Evolutionary conservation across 2,888 invertebrate species (phyloP).

Genomic region (Mythimna pallens): DNA sequence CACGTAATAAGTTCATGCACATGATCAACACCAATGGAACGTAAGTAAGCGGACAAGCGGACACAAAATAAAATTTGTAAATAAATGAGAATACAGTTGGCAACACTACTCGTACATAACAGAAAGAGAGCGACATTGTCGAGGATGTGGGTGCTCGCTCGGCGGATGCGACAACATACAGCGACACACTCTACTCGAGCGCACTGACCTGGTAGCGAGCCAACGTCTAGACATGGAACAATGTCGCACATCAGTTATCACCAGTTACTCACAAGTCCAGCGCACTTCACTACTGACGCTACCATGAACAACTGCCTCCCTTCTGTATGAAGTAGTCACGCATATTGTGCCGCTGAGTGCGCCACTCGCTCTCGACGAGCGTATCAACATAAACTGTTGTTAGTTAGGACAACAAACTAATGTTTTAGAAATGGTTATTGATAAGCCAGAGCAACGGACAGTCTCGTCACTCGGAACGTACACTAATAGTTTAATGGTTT

Average conservation of each 20-base stretch:
- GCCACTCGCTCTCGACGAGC: background rate
- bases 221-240: slow-evolving; percentile 87
- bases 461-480: background rate
- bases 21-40: slow-evolving; percentile 2
- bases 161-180: background rate
- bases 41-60: slow-evolving; percentile 23
- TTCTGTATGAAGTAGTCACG: no score
- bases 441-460: background rate
- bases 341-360: no score
- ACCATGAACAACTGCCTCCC: no score
- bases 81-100: background rate
- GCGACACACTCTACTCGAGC: background rate
- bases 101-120: slow-evolving; percentile 20
- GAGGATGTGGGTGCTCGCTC: background rate
- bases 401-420: background rate
- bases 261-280: background rate
- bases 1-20: slow-evolving; percentile 29
- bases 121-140: background rate
- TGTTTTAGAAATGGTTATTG: background rate
- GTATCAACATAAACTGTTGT: background rate
- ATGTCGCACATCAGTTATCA: slow-evolving; percentile 46
- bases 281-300: no score
- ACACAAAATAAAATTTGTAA: slow-evolving; percentile 7
- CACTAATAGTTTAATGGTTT: no score
- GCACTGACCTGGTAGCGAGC: slow-evolving; percentile 86